A percentile compares a stretch with the other conserved stretches of the same genome.
phyloP scores from a whole-genome alignment of 1,140 invertebrate genomes.

The Mesaphorura yosii region DNA sequence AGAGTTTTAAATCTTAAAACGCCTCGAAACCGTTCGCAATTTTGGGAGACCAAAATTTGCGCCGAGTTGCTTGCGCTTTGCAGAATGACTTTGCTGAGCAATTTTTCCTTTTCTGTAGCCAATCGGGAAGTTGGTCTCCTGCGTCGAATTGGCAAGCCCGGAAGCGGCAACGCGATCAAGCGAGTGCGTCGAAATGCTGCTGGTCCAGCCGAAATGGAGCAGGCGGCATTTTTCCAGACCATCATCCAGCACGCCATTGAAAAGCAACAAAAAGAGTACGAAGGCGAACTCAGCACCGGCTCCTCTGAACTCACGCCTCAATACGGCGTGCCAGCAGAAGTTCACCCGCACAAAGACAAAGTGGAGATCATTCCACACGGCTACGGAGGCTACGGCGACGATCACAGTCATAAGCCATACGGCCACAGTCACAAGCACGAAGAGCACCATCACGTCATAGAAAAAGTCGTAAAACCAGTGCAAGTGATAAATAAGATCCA shows the following conservation, averaged over 20 bases:
- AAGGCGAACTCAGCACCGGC: constrained; percentile 2
- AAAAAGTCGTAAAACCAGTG: not conserved
- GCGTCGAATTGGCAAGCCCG: constrained; percentile 34
- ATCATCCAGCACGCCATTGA: constrained; percentile 31
- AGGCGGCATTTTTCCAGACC: constrained; percentile 30
- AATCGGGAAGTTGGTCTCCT: constrained; percentile 33
- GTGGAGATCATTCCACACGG: too few species aligned
- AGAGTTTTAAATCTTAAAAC: too few species aligned
- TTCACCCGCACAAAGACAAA: constrained; percentile 1
- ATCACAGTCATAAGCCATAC: constrained; percentile 1
- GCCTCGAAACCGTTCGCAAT: too few species aligned
- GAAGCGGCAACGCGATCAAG: constrained; percentile 31
- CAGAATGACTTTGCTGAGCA: too few species aligned
- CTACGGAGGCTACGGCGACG: too few species aligned
- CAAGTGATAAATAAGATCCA: not conserved
- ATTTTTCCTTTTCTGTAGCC: too few species aligned
- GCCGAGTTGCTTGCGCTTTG: too few species aligned
- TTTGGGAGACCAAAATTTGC: too few species aligned
- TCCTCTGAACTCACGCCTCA: too few species aligned
- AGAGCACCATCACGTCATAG: not conserved
- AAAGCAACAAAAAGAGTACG: constrained; percentile 26
- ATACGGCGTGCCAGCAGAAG: not conserved
- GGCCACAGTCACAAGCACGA: not conserved
- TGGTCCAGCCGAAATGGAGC: constrained; percentile 30
- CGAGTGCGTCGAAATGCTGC: not conserved